Conservation (phyloP, 2,797 vertebrate genomes). For the Pipistrellus kuhlii region DNA sequence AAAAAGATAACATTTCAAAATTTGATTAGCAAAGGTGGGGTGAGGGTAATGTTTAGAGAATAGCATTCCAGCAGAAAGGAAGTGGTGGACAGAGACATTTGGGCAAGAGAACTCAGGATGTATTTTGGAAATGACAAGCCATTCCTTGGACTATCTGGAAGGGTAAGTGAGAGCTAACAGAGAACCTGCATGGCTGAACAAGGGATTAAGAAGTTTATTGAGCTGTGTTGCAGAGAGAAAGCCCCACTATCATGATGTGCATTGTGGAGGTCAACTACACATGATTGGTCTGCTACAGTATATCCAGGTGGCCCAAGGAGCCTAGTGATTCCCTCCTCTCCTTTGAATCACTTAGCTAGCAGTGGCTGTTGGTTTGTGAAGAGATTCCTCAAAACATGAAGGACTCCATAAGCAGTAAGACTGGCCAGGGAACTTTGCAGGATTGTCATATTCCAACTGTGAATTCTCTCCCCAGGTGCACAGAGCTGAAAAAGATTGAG, state of each 20-base stretch:
- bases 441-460: not conserved
- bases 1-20: not conserved
- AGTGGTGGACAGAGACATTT: not conserved
- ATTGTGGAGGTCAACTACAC: not conserved
- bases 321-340: not conserved
- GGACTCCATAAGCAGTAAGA: not conserved
- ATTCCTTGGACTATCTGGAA: not conserved
- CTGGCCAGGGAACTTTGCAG: not conserved
- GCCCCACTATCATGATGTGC: too few species aligned
- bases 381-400: conserved; percentile 22
- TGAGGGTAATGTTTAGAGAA: not conserved
- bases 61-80: not conserved
- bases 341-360: not conserved
- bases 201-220: not conserved
- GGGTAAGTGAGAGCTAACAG: not conserved
- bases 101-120: not conserved
- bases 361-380: not conserved
- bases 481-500: not conserved
- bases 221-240: not conserved
- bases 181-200: not conserved
- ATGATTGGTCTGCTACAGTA: not conserved
- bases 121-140: not conserved
- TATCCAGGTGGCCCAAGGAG: not conserved
- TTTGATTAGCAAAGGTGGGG: not conserved
- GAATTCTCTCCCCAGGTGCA: not conserved